Conservation (phyloP, 2,797 vertebrate species). For the Gymnocypris eckloni region DNA sequence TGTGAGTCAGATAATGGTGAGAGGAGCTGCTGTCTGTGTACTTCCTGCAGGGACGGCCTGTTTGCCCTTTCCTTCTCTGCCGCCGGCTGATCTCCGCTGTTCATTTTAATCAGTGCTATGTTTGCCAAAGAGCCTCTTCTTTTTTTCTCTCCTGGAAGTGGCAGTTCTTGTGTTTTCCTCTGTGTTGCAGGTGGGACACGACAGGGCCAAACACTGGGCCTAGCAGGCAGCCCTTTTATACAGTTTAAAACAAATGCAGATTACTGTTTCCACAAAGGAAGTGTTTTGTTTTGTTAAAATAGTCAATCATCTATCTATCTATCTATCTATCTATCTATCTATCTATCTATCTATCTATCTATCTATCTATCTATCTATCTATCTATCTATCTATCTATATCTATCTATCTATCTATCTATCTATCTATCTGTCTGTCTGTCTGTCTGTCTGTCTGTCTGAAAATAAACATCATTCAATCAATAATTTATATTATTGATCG, state of each 20-base stretch:
- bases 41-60: conserved; percentile 67
- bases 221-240: not conserved
- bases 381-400: not conserved
- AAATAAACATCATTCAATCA: not conserved
- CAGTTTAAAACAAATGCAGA: not conserved
- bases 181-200: conserved; percentile 61
- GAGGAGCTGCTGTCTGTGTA: conserved; percentile 55
- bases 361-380: not conserved
- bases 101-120: conserved; percentile 78
- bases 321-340: not conserved
- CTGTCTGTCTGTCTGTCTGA: not conserved
- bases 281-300: not conserved
- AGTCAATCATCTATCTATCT: not conserved
- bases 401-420: not conserved
- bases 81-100: conserved; percentile 66
- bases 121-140: conserved; percentile 74
- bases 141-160: conserved; percentile 66
- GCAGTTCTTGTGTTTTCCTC: conserved; percentile 71
- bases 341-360: not conserved
- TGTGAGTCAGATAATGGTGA: conserved; percentile 47
- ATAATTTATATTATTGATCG: not conserved
- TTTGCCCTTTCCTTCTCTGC: conserved; percentile 70
- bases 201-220: conserved; percentile 37
- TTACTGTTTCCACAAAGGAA: not conserved
- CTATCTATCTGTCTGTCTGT: not conserved